Evolutionary conservation across 2,888 invertebrate species (phyloP).

Genomic region (Epistrophe eligans): DNA sequence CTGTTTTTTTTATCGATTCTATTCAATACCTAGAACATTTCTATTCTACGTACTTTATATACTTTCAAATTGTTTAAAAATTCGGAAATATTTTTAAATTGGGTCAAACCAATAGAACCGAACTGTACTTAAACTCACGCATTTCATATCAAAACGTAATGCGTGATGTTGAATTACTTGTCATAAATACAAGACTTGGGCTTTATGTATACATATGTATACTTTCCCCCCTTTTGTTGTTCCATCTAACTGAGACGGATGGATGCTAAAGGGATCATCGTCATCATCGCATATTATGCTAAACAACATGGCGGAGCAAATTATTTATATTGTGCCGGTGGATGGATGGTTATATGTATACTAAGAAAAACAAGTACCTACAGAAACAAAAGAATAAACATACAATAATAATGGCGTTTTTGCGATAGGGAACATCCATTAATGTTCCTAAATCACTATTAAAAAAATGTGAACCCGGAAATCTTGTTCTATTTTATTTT

Average conservation of each 20-base stretch:
- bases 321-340: conserved; percentile 60
- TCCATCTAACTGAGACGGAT: conserved; percentile 28
- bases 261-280: neutral
- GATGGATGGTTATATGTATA: neutral
- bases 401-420: conserved; percentile 27
- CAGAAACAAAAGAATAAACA: neutral
- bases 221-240: neutral
- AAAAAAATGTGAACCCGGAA: neutral
- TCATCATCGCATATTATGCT: conserved; percentile 5
- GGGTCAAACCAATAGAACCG: neutral
- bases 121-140: neutral
- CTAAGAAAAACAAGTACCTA: conserved; percentile 15
- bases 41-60: too few species aligned
- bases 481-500: conserved; percentile 14
- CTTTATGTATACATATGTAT: neutral
- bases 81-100: neutral
- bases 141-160: conserved; percentile 47
- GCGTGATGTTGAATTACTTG: conserved; percentile 70
- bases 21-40: too few species aligned
- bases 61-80: neutral
- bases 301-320: conserved; percentile 51
- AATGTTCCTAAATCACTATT: conserved; percentile 40
- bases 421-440: conserved; percentile 45
- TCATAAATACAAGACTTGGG: conserved; percentile 40
- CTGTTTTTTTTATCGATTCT: too few species aligned